Base-by-base conservation (phyloP, 2,113 vertebrate species). In the Prionailurus bengalensis region DNA sequence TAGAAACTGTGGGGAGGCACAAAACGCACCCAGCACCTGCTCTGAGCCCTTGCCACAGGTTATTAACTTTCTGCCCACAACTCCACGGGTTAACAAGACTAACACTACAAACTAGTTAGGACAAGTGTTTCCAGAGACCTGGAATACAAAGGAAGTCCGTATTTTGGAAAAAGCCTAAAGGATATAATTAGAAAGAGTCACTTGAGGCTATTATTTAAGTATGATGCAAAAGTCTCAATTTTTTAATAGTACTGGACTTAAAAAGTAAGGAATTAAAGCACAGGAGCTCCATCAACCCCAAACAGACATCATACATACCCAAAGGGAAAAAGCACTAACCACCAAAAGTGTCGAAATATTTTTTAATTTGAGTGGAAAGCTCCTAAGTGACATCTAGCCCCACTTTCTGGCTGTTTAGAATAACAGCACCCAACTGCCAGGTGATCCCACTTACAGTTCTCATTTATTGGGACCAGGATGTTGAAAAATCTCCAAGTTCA, bases 131-230 rank as follows among this genome's bases (percentile, higher is more conserved):
- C 79, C 68, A 73, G 74, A 76, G 51, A 82, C 36, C 48, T 68
- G 68, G 15, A 70, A 92, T 39, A 92, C 33, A 89, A 76, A 73
- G 1, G 36, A 92, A 83, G 16, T 19, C 86, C 12, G 0, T 79
- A 80, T 80, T 87, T 73, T 58, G 29, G 53, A 74, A 93, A 71
- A 95, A 82, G 29, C 66, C 45, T 73, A 74, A 53, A 88, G 42
- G 65, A 81, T 55, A 36, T 71, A 85, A 93, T 86, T 23, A 90
- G 48, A 71, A 87, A 68, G 29, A 91, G 39, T 91, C 29, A 87
- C 48, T 76, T 53, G n/a, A 86, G 15, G 68, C 19, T 83, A 31
- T 87, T 91, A 76, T 55, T 21, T 11, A 87, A 82, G 53, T 82
- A 68, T 73, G 71, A 79, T 51, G 58, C 39, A 78, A 33, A 68